phyloP scores from a whole-genome alignment of 2,113 vertebrate genomes.

The Helogale parvula region DNA sequence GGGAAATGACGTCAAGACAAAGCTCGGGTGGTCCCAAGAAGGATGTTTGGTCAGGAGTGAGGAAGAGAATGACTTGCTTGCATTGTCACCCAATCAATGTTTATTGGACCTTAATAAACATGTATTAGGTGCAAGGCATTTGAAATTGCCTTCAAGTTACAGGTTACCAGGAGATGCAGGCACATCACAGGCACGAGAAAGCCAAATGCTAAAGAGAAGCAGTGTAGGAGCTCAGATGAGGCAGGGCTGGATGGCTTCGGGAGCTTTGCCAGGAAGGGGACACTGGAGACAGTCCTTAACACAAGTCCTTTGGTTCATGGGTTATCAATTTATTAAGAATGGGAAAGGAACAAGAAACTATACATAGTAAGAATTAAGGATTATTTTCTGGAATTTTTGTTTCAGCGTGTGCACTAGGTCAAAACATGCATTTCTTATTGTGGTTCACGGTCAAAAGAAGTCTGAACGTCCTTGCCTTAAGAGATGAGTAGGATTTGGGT shows the following conservation, averaged over 20 bases:
- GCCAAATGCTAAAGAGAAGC: neutral
- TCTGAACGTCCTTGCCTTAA: neutral
- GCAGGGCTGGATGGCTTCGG: neutral
- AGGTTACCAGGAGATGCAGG: neutral
- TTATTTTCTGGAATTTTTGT: neutral
- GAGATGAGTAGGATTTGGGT: neutral
- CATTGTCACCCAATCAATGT: no score
- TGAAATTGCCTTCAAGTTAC: neutral
- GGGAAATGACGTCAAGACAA: neutral
- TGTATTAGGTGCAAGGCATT: neutral
- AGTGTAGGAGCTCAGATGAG: no score
- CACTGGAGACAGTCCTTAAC: neutral
- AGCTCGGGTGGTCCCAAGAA: neutral
- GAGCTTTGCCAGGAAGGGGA: neutral
- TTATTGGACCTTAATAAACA: no score
- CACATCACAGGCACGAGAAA: neutral
- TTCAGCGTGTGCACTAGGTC: neutral
- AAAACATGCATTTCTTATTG: neutral
- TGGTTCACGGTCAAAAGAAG: neutral
- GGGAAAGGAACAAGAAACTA: neutral
- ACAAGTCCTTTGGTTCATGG: neutral
- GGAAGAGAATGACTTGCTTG: neutral
- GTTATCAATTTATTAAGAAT: neutral
- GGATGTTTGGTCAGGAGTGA: neutral
- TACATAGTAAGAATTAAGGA: neutral